Evolutionary conservation across 2,113 vertebrate species (phyloP).

Genomic region (Nipponia nippon): DNA sequence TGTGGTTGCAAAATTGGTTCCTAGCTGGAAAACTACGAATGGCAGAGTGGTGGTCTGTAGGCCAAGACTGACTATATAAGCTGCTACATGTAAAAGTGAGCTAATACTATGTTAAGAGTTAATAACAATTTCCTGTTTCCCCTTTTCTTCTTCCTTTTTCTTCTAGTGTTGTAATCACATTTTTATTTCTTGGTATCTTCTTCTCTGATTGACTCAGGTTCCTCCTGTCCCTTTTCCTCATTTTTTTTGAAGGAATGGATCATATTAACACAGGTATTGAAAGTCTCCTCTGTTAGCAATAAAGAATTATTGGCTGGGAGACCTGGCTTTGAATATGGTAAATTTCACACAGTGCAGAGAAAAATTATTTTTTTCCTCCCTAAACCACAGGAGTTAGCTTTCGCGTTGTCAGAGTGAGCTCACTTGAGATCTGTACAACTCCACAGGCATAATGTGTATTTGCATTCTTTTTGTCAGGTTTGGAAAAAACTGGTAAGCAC

Average conservation of each 20-base stretch:
- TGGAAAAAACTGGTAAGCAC: not conserved
- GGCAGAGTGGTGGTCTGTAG: not conserved
- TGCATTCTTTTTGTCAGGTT: not conserved
- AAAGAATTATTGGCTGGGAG: not conserved
- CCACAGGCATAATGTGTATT: not conserved
- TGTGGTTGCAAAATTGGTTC: not conserved
- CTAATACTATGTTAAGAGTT: not conserved
- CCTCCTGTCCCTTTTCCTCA: not conserved
- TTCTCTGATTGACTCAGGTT: not conserved
- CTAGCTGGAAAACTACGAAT: not conserved
- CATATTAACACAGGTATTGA: not conserved
- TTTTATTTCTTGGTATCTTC: not conserved
- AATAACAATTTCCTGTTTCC: not conserved
- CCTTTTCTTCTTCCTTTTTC: not conserved
- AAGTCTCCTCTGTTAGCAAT: not conserved
- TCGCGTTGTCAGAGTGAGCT: not conserved
- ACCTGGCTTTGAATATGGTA: not conserved
- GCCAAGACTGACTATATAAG: not conserved
- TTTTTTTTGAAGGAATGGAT: not conserved
- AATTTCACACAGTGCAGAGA: not conserved
- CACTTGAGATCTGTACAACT: not conserved
- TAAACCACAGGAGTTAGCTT: not conserved
- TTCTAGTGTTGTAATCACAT: not conserved
- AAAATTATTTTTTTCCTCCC: not conserved
- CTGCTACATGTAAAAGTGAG: accelerated